These are phyloP conservation scores for Oxycera nigricornis DNA, from an alignment of 2,888 invertebrate genomes.

Conservation along the genomic window DNA sequence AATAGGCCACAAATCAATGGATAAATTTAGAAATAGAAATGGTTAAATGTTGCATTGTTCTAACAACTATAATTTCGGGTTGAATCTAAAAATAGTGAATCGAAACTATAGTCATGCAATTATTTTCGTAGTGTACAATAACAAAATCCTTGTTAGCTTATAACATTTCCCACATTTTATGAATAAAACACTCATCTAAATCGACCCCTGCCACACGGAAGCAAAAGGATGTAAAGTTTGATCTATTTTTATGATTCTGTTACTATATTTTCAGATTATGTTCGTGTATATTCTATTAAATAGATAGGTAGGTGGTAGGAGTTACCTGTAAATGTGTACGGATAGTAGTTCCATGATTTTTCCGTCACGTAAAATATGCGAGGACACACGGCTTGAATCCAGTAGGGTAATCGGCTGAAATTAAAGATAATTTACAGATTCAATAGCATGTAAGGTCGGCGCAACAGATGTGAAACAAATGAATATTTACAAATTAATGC, in stretches of 20 bases:
- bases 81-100: not conserved
- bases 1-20: too few relatives aligned
- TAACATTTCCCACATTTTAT: not conserved
- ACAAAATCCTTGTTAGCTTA: not conserved
- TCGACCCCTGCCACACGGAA: not conserved
- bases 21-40: not conserved
- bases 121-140: too few relatives aligned
- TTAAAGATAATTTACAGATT: not conserved
- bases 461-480: not conserved
- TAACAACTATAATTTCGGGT: not conserved
- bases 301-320: not conserved
- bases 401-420: constrained; percentile 85
- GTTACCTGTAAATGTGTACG: constrained; percentile 83
- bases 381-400: constrained; percentile 87
- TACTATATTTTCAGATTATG: too few relatives aligned
- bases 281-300: too few relatives aligned
- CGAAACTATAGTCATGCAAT: not conserved
- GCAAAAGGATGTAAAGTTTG: not conserved
- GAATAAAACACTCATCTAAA: not conserved
- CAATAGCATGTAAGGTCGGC: not conserved
- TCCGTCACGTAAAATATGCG: constrained; percentile 92
- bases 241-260: too few relatives aligned
- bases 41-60: not conserved
- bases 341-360: constrained; percentile 95
- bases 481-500: not conserved